Evolutionary conservation across 2,797 vertebrate species (phyloP).

Genomic region (Coilia nasus): DNA sequence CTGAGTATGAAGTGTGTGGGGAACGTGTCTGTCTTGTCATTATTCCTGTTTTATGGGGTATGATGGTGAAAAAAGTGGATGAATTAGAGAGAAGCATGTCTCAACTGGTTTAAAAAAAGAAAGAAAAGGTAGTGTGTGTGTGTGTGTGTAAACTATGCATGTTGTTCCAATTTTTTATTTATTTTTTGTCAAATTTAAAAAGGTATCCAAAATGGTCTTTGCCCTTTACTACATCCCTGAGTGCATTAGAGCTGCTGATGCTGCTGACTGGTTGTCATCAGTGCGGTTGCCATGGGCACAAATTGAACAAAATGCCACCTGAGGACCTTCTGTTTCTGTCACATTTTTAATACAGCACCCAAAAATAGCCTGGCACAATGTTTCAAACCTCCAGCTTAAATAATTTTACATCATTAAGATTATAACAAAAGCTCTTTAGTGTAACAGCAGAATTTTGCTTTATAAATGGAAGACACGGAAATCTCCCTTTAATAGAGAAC

Average conservation of each 20-base stretch:
- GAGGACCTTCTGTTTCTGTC: not conserved
- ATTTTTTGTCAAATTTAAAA: too few relatives aligned
- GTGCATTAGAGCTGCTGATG: not conserved
- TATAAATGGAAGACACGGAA: not conserved
- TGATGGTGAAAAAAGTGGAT: too few relatives aligned
- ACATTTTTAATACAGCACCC: not conserved
- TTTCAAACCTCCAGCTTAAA: not conserved
- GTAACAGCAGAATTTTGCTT: not conserved
- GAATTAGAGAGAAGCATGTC: too few relatives aligned
- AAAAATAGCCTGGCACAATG: not conserved
- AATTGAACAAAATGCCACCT: not conserved
- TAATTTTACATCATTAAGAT: not conserved
- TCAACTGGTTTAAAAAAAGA: too few relatives aligned
- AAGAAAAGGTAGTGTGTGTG: too few relatives aligned
- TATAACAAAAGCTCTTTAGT: not conserved
- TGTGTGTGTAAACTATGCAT: too few relatives aligned
- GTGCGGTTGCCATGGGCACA: not conserved
- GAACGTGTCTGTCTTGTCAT: too few relatives aligned
- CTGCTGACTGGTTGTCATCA: not conserved
- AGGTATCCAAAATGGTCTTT: too few relatives aligned
- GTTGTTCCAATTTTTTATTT: too few relatives aligned
- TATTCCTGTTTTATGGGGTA: too few relatives aligned
- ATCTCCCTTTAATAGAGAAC: not conserved
- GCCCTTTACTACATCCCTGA: too few relatives aligned
- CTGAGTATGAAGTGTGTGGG: too few relatives aligned